Evolutionary conservation across 2,797 vertebrate species (phyloP), one percentile per base, ranked within the genome.

Genomic region (Pogoniulus pusillus): DNA sequence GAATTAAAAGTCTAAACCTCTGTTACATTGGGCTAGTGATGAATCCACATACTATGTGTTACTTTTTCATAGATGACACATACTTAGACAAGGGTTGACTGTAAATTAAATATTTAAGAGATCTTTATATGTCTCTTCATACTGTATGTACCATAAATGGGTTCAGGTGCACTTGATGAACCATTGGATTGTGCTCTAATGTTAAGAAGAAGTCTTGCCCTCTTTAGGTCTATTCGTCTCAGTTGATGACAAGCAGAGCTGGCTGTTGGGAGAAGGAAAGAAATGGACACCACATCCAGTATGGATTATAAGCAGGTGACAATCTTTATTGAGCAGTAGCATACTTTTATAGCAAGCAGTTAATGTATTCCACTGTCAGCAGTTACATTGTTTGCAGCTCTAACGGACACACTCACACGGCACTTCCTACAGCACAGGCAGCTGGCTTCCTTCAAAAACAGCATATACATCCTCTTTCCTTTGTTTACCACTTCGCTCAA

Each of bases 1-100:
- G 91, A 94, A 94, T 93, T 82, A 78, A 63, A 91, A 94, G 76
- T 81, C 92, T 59, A 64, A 91, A 89, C 79, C 89, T 91, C 26
- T 78, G 76, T 63, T 93, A 85, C 69, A 51, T 85, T 89, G 37
- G 75, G 69, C 90, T 92, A 94, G 93, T 85, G 85, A 75, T 65
- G 32, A 89, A 55, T 81, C 73, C 89, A 93, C 85, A 78, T 87
- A 87, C 47, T 63, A 62, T 2, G 0, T 81, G 82, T 93, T 95
- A 89, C 30, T 73, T 51, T 78, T 91, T 85, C 77, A 87, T 55
- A 91, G 85, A 85, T 55, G 79, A 82, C 87, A 87, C 34, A 45
- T 41, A 89, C 20, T 87, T 32, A 69, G 79, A 89, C 3, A 49
- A 74, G 9, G 26, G 4, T 62, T 87, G 79, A 87, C 55, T 87